Percentiles rank a stretch among this genome's conserved stretches.
Evolutionary conservation across 2,888 invertebrate species (phyloP).

Genomic region (Galerucella nymphaeae): DNA sequence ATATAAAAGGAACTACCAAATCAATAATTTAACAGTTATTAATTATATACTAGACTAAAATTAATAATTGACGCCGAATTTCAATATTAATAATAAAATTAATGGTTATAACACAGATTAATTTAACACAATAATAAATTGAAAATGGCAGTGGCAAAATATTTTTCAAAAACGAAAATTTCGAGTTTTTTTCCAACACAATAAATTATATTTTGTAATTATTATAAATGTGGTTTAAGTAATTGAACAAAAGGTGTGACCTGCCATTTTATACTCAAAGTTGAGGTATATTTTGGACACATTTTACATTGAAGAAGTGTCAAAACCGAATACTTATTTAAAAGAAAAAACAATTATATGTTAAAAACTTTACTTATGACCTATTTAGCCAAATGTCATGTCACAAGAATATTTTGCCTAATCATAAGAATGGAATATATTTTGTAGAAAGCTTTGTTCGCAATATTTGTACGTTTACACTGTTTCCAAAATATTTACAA

Average conservation of each 20-base stretch:
- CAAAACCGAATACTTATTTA: neutral
- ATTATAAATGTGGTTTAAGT: neutral
- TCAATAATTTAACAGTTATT: constrained; percentile 31
- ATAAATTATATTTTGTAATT: neutral
- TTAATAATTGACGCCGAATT: constrained; percentile 40
- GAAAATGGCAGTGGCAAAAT: constrained; percentile 36
- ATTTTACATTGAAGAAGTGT: too few relatives aligned
- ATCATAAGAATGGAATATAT: neutral
- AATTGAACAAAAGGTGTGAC: neutral
- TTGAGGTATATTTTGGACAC: too few relatives aligned
- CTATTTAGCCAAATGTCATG: neutral
- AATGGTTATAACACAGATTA: constrained; percentile 22
- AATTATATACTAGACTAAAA: constrained; percentile 28
- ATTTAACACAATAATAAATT: constrained; percentile 20
- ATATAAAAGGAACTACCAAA: constrained; percentile 25
- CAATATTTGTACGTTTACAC: neutral
- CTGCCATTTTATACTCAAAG: too few relatives aligned
- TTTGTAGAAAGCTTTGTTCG: too few relatives aligned
- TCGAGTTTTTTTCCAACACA: neutral
- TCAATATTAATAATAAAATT: constrained; percentile 27
- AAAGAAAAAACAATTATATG: neutral
- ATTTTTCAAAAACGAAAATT: neutral
- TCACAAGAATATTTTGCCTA: neutral
- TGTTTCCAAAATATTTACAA: neutral
- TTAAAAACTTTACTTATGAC: neutral